Percentiles rank a stretch among this genome's conserved stretches.
These are phyloP conservation scores for Hoplostethus atlanticus DNA, from an alignment of 2,797 vertebrate species.

Conservation along the genomic window DNA sequence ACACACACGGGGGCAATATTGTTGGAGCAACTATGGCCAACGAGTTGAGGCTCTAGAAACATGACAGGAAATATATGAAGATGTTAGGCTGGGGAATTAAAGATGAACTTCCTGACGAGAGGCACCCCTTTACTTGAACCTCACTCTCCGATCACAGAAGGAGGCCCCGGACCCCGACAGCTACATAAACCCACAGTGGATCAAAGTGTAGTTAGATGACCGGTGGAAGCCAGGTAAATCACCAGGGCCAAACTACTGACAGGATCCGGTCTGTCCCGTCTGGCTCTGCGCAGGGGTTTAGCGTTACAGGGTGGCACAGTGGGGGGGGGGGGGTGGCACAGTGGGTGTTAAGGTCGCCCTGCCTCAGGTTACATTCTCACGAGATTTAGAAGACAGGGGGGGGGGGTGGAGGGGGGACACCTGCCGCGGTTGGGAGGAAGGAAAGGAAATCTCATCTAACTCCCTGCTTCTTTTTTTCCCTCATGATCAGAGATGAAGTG, in stretches of 20 bases:
- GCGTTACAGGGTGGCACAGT: slow-evolving; percentile 51
- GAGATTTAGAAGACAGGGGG: slow-evolving; percentile 44
- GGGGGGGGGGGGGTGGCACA: slow-evolving; percentile 16
- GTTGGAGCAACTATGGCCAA: neutral
- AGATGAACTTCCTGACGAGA: neutral
- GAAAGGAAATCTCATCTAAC: neutral
- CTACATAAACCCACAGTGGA: slow-evolving; percentile 1
- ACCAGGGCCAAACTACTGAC: slow-evolving; percentile 32
- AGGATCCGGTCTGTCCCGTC: slow-evolving; percentile 15
- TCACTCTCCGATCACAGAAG: neutral
- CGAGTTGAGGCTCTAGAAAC: neutral
- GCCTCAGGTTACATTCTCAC: slow-evolving; percentile 68
- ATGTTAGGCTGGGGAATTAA: neutral
- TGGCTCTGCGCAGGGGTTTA: slow-evolving; percentile 28
- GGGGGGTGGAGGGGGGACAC: slow-evolving; percentile 56
- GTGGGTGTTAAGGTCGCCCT: slow-evolving; percentile 55
- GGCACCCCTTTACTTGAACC: neutral
- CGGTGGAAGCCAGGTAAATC: slow-evolving; percentile 65
- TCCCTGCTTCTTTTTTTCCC: neutral
- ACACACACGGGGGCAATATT: neutral
- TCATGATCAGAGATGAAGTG: neutral
- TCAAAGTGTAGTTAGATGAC: slow-evolving; percentile 28
- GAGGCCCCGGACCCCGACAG: neutral
- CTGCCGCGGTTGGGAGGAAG: slow-evolving; percentile 40
- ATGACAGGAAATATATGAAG: too few relatives aligned